Base-by-base conservation (phyloP, 2,113 vertebrate genomes). In the Myrmophylax atrothorax region DNA sequence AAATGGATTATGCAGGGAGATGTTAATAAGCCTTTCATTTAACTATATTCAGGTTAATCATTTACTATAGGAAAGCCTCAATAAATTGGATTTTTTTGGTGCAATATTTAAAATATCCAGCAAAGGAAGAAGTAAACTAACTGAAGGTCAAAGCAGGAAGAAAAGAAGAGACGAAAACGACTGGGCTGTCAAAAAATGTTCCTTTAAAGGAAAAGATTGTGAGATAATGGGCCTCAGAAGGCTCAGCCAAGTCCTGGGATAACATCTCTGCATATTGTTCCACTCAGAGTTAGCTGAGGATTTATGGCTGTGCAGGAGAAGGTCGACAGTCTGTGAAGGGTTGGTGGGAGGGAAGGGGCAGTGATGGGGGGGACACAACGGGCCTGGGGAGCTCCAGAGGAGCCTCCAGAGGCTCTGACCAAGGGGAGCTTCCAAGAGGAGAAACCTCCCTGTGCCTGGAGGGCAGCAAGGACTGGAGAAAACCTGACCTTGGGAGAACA, bases 261-360 rank as follows among this genome's bases (percentile, higher is more conserved):
- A 95, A 94, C 96, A 88, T 96, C 82, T 97, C 87, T 72, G 82
- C 95, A 63, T 92, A 93, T 53, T 93, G 74, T 69, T 94, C n/a
- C 42, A 91, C 76, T 93, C 74, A 83, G 67, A 67, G 82, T 89
- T 80, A 52, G 62, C 7, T 52, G 59, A 93, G 85, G 94, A 97
- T 97, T 97, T 96, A 96, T 82, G 70, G 91, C 90, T 84, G 70
- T 35, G 76, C 16, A 96, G 78, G 75, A 96, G 81, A 23, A 25
- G 74, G 69, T 52, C 19, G 67, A 46, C 85, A 52, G 70, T 31
- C 78, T 49, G n/a, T 63, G 67, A 94, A 84, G 59, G 63, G 22
- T 94, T 94, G 82, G 60, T 53, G 60, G 38, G 40, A 90, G 93
- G 92, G 90, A 91, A 60, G 76, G 63, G 79, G 60, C 24, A 35